Base-by-base conservation (phyloP, 2,888 invertebrate species). In the Capitulum mitella region DNA sequence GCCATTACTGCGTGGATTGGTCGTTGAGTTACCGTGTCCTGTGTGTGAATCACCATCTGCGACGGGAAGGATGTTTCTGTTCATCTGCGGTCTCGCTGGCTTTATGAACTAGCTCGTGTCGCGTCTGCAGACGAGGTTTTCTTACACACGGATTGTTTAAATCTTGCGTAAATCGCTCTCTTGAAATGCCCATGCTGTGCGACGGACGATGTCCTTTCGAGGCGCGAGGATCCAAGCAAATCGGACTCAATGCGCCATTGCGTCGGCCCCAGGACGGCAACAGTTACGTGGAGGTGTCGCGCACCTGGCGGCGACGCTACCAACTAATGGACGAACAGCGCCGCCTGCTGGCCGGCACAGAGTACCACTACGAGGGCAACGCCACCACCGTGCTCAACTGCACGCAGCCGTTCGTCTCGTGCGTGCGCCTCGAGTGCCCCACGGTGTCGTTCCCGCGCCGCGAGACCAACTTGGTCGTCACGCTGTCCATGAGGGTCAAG, bases 331-430 rank as follows among this genome's bases (percentile, higher is more conserved):
- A 26, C 37, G 37, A 70, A 2, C 70, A 70, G 70, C 70, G 70
- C 70, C 37, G 40, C 37, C 70, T 70, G 70, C 70, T 70, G 70
- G 70, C 70, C 19, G 22, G 6, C 22, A 37, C 70, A 22, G 70
- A 70, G 70, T 40, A 70, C 70, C 70, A 37, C 26, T 26, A 22
- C 40, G 70, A 70, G 37, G 70, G 70, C 40, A 70, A 70, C 70
- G 40, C 12, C 37, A 70, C 70, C 40, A 70, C 70, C 22, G 70
- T 70, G 70, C 70, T 70, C 37, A 70, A 70, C 37, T 70, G 76
- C 46, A 46, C 76, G 46, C 76, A 48, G 76, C 76, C 48, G 76
- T 46, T 46, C 76, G 76, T 76, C 16, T 43, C 76, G 76, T 76
- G 76, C 32, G 76, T 32, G 19, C 29, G 76, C 14, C 16, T 76